phyloP scores from a whole-genome alignment of 2,888 invertebrate species.

The Anthrax anthrax region DNA sequence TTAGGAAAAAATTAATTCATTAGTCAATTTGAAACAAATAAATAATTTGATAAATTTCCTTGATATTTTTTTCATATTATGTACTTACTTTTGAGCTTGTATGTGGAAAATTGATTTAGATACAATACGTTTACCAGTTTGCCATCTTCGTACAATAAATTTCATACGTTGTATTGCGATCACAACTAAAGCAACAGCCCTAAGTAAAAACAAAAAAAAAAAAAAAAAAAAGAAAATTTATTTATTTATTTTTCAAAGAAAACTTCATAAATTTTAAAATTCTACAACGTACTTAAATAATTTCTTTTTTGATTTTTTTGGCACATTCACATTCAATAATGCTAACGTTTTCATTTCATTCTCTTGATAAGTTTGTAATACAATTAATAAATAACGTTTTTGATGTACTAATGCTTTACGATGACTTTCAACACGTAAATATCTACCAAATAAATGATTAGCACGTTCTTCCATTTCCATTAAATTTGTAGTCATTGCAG shows the following conservation, averaged over 20 bases:
- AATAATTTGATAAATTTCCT: not conserved
- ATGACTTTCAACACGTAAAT: conserved; percentile 68
- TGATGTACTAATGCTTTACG: conserved; percentile 81
- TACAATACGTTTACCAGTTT: conserved; percentile 41
- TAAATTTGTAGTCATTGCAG: conserved; percentile 20
- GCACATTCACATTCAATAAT: conserved; percentile 16
- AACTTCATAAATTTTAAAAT: not conserved
- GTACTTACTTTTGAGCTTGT: conserved; percentile 28
- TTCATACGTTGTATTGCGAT: conserved; percentile 51
- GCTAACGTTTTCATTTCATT: conserved; percentile 26
- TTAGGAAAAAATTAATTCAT: not conserved
- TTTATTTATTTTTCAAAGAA: not conserved
- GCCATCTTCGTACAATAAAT: conserved; percentile 48
- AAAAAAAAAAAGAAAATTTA: not conserved
- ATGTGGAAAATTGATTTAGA: conserved; percentile 35
- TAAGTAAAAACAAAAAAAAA: conserved; percentile 22
- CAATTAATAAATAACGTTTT: conserved; percentile 69
- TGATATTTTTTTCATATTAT: not conserved
- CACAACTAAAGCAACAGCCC: conserved; percentile 40
- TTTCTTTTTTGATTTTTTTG: conserved; percentile 19
- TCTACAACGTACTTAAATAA: conserved; percentile 28
- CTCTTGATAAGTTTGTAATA: conserved; percentile 37
- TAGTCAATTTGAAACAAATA: no score
- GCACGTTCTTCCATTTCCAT: conserved; percentile 35
- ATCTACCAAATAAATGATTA: conserved; percentile 48